Percentiles rank a stretch among this genome's conserved stretches.
Evolutionary conservation across 2,888 invertebrate genomes (phyloP).

Genomic region (Drosophila acutilabella): DNA sequence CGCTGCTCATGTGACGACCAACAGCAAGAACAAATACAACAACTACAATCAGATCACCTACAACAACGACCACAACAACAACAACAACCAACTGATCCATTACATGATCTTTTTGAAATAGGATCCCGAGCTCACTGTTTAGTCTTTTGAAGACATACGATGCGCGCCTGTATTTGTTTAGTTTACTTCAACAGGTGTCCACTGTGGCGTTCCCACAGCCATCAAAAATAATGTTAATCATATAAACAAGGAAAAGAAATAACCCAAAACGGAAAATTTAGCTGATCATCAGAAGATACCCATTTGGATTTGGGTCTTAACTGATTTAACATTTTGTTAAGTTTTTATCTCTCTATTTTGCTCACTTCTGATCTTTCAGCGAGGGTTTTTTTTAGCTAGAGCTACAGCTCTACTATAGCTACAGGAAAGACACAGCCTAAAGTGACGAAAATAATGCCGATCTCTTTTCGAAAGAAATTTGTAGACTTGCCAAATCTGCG

Average conservation of each 20-base stretch:
- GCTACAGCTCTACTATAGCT: too few relatives aligned
- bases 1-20: constrained; percentile 36
- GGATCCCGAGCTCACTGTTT: constrained; percentile 30
- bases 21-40: constrained; percentile 18
- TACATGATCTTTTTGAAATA: constrained; percentile 41
- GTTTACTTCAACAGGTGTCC: constrained; percentile 29
- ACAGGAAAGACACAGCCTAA: too few relatives aligned
- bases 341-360: neutral
- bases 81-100: constrained; percentile 31
- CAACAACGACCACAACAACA: constrained; percentile 15
- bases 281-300: neutral
- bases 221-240: neutral
- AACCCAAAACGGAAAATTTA: constrained; percentile 8
- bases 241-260: neutral
- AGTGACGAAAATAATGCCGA: too few relatives aligned
- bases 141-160: constrained; percentile 4
- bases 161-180: constrained; percentile 1
- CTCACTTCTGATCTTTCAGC: neutral
- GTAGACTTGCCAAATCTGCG: too few relatives aligned
- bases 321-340: neutral
- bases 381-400: neutral
- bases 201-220: constrained; percentile 27
- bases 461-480: too few relatives aligned
- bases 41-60: constrained; percentile 21
- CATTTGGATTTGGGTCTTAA: constrained; percentile 2